phyloP scores from a whole-genome alignment of 2,888 invertebrate species.

The Eustalomyia histrio region DNA sequence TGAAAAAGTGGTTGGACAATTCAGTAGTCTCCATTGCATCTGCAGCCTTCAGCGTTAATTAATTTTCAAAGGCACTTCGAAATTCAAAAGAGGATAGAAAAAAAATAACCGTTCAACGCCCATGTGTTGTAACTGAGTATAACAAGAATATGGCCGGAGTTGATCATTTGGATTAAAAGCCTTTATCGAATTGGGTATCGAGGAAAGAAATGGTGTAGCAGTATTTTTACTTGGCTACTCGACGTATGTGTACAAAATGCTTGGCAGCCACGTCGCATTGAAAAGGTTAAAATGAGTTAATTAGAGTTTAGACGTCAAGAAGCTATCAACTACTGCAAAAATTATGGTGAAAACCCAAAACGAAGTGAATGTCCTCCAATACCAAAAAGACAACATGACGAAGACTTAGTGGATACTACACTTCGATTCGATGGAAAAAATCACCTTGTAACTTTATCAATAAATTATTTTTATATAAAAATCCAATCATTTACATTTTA shows the following conservation, averaged over 20 bases:
- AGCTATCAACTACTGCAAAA: conserved; percentile 16
- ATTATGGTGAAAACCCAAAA: background rate
- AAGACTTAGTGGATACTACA: too few species aligned
- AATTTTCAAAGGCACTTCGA: background rate
- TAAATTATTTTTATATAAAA: too few species aligned
- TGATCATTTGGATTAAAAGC: conserved; percentile 15
- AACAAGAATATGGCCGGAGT: conserved; percentile 18
- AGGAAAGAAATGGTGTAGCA: too few species aligned
- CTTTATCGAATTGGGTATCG: too few species aligned
- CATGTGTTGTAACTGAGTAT: too few species aligned
- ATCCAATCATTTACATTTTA: too few species aligned
- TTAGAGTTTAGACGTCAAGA: conserved; percentile 1
- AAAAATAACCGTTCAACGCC: too few species aligned
- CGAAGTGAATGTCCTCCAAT: too few species aligned
- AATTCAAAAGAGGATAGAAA: conserved; percentile 8
- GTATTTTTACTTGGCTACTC: conserved; percentile 8
- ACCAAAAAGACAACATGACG: too few species aligned
- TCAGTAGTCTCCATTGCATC: background rate
- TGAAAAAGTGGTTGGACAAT: conserved; percentile 11
- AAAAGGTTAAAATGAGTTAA: conserved; percentile 1
- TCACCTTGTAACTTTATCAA: too few species aligned
- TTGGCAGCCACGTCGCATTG: conserved; percentile 8
- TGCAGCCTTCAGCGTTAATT: conserved; percentile 7
- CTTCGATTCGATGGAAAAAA: too few species aligned
- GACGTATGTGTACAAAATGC: conserved; percentile 23